Evolutionary conservation across 2,113 vertebrate species (phyloP).

Genomic region (Cricetomys ansorgei): DNA sequence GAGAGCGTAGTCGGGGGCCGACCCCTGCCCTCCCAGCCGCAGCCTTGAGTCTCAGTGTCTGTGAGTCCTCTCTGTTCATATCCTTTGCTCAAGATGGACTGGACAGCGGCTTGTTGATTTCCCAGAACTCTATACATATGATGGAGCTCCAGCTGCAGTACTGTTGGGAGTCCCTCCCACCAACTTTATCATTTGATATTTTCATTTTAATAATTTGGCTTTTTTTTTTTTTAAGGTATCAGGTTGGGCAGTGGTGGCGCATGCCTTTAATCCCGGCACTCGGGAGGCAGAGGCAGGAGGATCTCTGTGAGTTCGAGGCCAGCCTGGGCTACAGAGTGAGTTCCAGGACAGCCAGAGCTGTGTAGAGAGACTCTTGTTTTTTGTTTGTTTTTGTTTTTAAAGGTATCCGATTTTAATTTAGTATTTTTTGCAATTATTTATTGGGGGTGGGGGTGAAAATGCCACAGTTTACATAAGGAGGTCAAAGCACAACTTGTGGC

Average conservation of each 20-base stretch:
- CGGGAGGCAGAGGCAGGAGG: not conserved
- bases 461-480: not conserved
- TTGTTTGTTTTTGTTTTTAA: too few species aligned
- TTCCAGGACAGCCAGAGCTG: not conserved
- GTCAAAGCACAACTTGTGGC: not conserved
- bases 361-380: not conserved
- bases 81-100: not conserved
- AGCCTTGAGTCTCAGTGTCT: not conserved
- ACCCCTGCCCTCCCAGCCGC: not conserved
- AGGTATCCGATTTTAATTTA: not conserved
- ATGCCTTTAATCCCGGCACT: not conserved
- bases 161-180: too few species aligned
- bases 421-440: not conserved
- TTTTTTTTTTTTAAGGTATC: not conserved
- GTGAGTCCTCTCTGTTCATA: not conserved
- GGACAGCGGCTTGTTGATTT: not conserved
- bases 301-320: not conserved
- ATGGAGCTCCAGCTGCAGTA: not conserved
- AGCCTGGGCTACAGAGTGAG: not conserved
- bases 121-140: not conserved
- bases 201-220: not conserved
- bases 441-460: not conserved
- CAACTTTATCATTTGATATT: not conserved
- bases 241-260: not conserved
- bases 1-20: not conserved